Evolutionary conservation across 2,888 invertebrate genomes (phyloP), one percentile per base, ranked within the genome.

Genomic region (Diaphora mendica): DNA sequence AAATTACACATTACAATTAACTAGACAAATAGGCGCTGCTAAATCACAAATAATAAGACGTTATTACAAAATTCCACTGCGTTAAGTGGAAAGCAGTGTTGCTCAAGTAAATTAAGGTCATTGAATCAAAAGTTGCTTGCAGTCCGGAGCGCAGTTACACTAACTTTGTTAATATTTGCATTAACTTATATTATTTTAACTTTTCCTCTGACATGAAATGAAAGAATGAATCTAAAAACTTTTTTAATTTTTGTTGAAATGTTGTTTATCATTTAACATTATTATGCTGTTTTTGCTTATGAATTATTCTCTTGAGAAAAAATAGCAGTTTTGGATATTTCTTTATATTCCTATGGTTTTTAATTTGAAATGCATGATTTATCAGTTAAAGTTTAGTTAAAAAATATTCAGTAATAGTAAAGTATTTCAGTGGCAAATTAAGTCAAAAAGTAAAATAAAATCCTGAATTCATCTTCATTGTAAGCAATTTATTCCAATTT

Each of bases 101-200:
- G 51, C 74, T 73, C 23, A 35, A 81, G 30, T 68, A 64, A 82
- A 77, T 82, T 78, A 77, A 79, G 74, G 70, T 68, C 74, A 74
- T 79, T 79, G 77, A 82, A 79, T 83, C 82, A 79, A 78, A 79
- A 83, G 75, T 79, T 74, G 51, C 67, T 68, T 76, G 84, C 82
- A 82, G 74, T 76, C 62, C 66, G 70, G 64, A 68, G 69, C 74
- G 71, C 33, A 68, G 71, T 65, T 69, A 71, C 68, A 70, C 59
- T n/a, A 70, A 74, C 68, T 72, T 65, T 75, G 70, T 77, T 74
- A 59, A 51, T 78, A 79, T 81, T 83, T 81, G 76, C 81, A 82
- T 77, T 72, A 51, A 79, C 44, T 76, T 71, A 65, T 74, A 74
- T 79, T 76, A 77, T 74, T 82, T 81, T 59, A 64, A 72, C 75